phyloP scores from a whole-genome alignment of 2,888 invertebrate genomes.

The Drosophila leonis region DNA sequence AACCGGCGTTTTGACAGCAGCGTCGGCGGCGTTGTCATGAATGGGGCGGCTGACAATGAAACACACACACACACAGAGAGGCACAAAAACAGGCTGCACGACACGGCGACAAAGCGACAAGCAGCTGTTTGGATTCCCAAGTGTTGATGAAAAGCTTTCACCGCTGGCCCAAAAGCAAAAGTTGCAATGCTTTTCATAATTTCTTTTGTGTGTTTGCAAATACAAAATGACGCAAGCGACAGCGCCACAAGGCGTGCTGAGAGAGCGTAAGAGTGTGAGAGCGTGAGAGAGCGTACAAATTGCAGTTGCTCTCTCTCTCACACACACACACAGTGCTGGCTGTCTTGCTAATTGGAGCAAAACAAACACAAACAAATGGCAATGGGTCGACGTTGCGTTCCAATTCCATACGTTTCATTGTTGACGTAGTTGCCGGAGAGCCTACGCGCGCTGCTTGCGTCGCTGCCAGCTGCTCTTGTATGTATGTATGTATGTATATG shows the following conservation, averaged over 20 bases:
- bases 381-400: slow-evolving; percentile 66
- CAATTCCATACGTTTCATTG: slow-evolving; percentile 72
- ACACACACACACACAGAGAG: slow-evolving; percentile 39
- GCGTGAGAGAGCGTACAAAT: slow-evolving; percentile 18
- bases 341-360: slow-evolving; percentile 74
- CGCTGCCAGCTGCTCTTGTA: slow-evolving; percentile 7
- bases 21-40: slow-evolving; percentile 60
- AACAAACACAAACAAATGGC: slow-evolving; percentile 79
- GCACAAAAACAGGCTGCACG: slow-evolving; percentile 32
- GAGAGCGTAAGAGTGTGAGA: slow-evolving; percentile 6
- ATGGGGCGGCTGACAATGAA: slow-evolving; percentile 78
- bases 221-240: slow-evolving; percentile 73
- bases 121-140: slow-evolving; percentile 80
- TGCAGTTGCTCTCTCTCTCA: slow-evolving; percentile 36
- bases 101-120: slow-evolving; percentile 69
- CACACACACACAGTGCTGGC: slow-evolving; percentile 25
- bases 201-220: slow-evolving; percentile 60
- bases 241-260: slow-evolving; percentile 53
- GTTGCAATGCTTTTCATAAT: slow-evolving; percentile 31
- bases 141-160: slow-evolving; percentile 71
- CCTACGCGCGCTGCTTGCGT: slow-evolving; percentile 5
- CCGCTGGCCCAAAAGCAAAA: slow-evolving; percentile 60
- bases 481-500: not conserved
- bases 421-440: slow-evolving; percentile 47
- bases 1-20: slow-evolving; percentile 75